Evolutionary conservation across 2,113 vertebrate genomes (phyloP).

Genomic region (Xenus cinereus): DNA sequence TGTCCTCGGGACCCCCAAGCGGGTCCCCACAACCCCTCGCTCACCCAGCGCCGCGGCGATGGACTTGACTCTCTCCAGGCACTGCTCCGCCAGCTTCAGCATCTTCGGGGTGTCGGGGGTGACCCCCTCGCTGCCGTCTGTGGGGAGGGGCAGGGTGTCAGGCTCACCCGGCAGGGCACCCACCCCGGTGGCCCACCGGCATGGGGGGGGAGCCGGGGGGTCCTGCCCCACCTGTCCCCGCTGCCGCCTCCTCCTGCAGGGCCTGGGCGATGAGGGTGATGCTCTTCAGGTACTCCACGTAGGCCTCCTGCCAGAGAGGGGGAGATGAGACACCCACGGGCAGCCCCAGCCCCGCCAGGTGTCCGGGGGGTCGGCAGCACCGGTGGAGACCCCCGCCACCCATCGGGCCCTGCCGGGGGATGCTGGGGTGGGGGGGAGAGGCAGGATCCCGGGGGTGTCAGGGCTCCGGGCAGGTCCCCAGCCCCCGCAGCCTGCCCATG

Average conservation of each 20-base stretch:
- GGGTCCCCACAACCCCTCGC: background rate
- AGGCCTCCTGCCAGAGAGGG: conserved; percentile 81
- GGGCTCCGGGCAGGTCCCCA: too few relatives aligned
- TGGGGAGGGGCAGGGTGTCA: background rate
- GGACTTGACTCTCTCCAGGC: conserved; percentile 89
- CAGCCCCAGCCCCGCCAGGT: background rate
- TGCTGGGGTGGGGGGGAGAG: too few relatives aligned
- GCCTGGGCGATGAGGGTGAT: conserved; percentile 86
- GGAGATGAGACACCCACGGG: background rate
- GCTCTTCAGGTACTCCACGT: conserved; percentile 86
- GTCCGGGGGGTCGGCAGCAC: background rate
- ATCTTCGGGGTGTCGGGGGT: conserved; percentile 84
- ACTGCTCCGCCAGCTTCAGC: conserved; percentile 91
- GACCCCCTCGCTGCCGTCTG: conserved; percentile 70
- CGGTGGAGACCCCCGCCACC: background rate
- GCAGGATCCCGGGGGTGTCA: background rate
- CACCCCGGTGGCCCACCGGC: background rate
- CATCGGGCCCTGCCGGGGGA: background rate
- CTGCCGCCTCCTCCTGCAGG: conserved; percentile 81
- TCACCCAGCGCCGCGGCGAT: conserved; percentile 77
- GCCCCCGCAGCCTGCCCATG: background rate
- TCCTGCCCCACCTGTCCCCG: conserved; percentile 67
- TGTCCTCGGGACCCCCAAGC: background rate
- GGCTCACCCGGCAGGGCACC: background rate
- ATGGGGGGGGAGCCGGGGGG: background rate